phyloP scores from a whole-genome alignment of 1,140 invertebrate genomes.

The Panonychus citri region DNA sequence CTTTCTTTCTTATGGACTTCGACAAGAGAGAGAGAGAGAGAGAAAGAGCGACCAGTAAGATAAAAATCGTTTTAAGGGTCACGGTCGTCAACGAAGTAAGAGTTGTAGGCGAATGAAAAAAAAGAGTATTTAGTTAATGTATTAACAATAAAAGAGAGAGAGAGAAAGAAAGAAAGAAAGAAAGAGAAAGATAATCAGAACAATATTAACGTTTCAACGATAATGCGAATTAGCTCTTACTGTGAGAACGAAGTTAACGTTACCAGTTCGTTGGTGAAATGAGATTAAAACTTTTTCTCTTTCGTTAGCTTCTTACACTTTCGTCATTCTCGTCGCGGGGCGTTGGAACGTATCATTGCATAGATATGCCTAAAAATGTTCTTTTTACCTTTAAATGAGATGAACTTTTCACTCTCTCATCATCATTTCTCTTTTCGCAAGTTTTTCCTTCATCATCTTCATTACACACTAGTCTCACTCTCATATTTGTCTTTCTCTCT shows the following conservation, averaged over 20 bases:
- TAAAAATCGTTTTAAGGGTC: not conserved
- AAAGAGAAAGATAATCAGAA: not conserved
- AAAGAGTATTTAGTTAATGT: no score
- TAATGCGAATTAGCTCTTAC: no score
- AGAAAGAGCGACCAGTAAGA: not conserved
- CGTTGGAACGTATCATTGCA: not conserved
- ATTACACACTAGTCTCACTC: not conserved
- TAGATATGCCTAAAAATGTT: not conserved
- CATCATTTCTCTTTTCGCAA: not conserved
- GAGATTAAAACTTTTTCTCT: no score
- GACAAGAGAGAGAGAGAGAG: not conserved
- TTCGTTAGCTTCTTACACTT: no score
- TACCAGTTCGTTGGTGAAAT: no score
- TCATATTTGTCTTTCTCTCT: not conserved
- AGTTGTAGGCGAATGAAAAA: no score
- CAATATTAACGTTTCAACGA: no score
- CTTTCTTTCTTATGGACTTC: no score
- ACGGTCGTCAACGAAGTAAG: not conserved
- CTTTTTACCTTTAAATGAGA: not conserved
- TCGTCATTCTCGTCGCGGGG: no score
- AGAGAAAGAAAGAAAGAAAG: not conserved
- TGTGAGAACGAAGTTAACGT: no score
- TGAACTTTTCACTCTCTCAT: not conserved
- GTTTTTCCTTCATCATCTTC: no score
- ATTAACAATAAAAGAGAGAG: no score